phyloP scores from a whole-genome alignment of 2,113 vertebrate genomes.

The Okapia johnstoni region DNA sequence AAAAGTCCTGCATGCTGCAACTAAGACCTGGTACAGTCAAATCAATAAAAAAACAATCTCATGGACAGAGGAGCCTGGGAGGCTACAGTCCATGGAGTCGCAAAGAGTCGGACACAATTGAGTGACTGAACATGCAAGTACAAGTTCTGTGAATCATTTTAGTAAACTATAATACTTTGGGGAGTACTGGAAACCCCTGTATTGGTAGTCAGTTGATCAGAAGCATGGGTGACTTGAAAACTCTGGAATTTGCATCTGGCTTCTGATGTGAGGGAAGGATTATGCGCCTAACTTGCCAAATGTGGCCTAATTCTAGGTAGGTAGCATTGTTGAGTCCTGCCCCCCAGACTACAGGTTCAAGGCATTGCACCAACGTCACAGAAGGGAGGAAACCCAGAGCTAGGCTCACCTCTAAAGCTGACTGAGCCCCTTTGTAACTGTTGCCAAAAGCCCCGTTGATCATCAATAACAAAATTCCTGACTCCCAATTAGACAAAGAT shows the following conservation, averaged over 20 bases:
- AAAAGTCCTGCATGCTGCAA: neutral
- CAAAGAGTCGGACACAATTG: neutral
- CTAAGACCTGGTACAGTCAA: neutral
- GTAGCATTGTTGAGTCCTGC: neutral
- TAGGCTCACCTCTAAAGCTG: neutral
- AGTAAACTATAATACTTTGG: neutral
- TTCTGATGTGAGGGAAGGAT: neutral
- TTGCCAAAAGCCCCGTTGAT: neutral
- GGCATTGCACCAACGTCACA: neutral
- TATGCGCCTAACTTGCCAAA: neutral
- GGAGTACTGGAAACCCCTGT: neutral
- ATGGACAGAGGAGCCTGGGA: neutral
- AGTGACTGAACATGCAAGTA: neutral
- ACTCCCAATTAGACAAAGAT: neutral
- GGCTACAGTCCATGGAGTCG: neutral
- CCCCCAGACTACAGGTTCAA: neutral
- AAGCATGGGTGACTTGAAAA: neutral
- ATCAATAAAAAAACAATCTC: neutral
- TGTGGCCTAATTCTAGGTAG: neutral
- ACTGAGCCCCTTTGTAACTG: neutral
- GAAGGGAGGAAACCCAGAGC: neutral
- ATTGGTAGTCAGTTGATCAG: neutral
- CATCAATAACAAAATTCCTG: neutral
- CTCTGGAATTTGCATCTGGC: neutral
- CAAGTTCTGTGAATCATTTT: neutral